Percentiles rank a stretch among this genome's conserved stretches.
Evolutionary conservation across 2,113 vertebrate species (phyloP).

Genomic region (Tragelaphus imberbis): DNA sequence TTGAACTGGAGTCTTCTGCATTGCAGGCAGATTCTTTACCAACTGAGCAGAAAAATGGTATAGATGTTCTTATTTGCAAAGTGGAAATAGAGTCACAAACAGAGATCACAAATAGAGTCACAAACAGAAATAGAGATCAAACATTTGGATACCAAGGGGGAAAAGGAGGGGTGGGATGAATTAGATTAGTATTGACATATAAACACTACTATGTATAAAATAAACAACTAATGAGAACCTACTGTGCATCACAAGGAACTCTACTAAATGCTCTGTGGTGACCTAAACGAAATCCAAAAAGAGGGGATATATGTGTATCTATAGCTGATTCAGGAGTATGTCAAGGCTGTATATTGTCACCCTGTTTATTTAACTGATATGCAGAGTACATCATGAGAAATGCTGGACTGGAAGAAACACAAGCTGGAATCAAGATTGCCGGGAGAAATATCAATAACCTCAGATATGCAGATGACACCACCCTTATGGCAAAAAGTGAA

Average conservation of each 20-base stretch:
- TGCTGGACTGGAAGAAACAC: no score
- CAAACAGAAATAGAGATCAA: not conserved
- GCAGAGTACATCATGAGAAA: no score
- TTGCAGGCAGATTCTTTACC: not conserved
- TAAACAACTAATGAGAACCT: not conserved
- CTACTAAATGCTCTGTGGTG: not conserved
- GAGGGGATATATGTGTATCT: not conserved
- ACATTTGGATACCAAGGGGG: not conserved
- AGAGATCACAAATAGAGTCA: not conserved
- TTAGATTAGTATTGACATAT: not conserved
- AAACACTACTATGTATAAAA: not conserved
- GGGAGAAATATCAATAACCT: no score
- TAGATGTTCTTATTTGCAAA: not conserved
- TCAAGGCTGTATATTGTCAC: no score
- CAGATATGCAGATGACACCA: no score
- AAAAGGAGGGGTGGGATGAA: not conserved
- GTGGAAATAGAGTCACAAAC: not conserved
- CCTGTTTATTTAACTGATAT: no score
- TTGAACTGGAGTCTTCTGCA: not conserved
- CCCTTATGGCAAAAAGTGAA: no score
- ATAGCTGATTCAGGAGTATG: not conserved
- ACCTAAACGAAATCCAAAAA: not conserved
- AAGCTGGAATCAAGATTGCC: no score
- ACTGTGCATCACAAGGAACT: not conserved
- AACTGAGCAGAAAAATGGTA: not conserved